Evolutionary conservation across 1,140 invertebrate genomes (phyloP).

Genomic region (Drosophila lowei): DNA sequence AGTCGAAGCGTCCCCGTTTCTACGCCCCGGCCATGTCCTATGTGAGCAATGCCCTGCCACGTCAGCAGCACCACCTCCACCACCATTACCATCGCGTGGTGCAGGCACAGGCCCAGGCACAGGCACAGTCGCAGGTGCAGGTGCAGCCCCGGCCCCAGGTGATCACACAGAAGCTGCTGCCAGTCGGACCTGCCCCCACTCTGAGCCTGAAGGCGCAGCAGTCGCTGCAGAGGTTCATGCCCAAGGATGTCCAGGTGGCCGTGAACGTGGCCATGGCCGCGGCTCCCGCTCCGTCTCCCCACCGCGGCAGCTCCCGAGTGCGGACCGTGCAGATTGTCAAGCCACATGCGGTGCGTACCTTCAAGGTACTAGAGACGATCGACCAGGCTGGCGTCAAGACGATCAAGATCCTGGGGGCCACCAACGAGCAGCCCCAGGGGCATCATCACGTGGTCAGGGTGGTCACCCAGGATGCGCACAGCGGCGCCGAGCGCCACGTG

Average conservation of each 20-base stretch:
- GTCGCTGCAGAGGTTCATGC: constrained; percentile 73
- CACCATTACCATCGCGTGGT: constrained; percentile 39
- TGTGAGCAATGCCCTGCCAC: constrained; percentile 38
- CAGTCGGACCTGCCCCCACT: background rate
- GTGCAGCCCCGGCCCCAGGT: background rate
- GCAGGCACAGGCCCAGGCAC: constrained; percentile 14
- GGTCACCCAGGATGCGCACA: constrained; percentile 59
- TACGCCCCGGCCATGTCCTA: constrained; percentile 73
- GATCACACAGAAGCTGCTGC: constrained; percentile 29
- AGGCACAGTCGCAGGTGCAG: constrained; percentile 16
- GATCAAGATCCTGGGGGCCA: constrained; percentile 71
- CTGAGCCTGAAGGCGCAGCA: constrained; percentile 61
- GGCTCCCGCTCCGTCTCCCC: constrained; percentile 2
- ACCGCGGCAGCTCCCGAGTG: constrained; percentile 54
- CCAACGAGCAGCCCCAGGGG: constrained; percentile 63
- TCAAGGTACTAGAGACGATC: constrained; percentile 67
- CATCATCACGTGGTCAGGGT: constrained; percentile 70
- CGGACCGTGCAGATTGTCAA: constrained; percentile 77
- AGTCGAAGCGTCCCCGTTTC: constrained; percentile 64
- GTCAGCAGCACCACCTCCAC: constrained; percentile 29
- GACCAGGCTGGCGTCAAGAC: constrained; percentile 71
- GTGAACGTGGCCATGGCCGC: constrained; percentile 71
- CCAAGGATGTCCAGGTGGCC: constrained; percentile 71
- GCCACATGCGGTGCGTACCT: constrained; percentile 54
- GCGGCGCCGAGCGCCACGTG: constrained; percentile 60